Evolutionary conservation across 30 jellyfish, hydroid and myxozoan species (phyloP), one percentile per base, ranked within the genome.

Genomic region (Phacellophora camtschatica): DNA sequence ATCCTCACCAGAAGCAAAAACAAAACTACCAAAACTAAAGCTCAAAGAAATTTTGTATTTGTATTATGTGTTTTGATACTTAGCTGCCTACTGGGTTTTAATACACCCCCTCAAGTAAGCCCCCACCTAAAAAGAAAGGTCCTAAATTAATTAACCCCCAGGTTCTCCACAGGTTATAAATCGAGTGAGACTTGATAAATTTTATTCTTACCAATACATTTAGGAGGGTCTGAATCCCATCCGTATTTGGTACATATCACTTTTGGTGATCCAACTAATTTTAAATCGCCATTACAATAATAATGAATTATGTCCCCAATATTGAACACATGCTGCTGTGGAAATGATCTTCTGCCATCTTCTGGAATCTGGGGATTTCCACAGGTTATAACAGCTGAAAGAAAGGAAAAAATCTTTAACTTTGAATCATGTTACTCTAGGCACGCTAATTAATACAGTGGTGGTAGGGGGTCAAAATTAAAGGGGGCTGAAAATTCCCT

Each of bases 261-360:
- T 33, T 77, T 77, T 19, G 81, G 82, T 12, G 90, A 33, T 15
- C 90, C 90, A 7, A 0, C 33, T 54, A 77, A 24, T 2, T 74
- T 77, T 11, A 42, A 62, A 37, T 62, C 63, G 11, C 59, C 55
- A 29, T 62, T 77, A 39, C 90, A 77, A 24, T 77, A 77, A 45
- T 59, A 77, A 29, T 77, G 80, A 11, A 77, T 31, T 1, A 32
- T 68, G 30, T 65, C 81, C 5, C 71, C 82, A 27, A 74, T 30
- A 16, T 63, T 36, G 63, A 77, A 77, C 45, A 16, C 50, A 62
- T 49, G 74, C 71, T 59, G 39, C 59, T 61, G 58, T 22, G 82
- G 81, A 33, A 71, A 64, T 23, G 82, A 61, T 59, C 90, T 30
- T 55, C 72, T 61, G 43, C 90, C 90, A 77, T 77, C 74, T 33